Percentiles rank a stretch among this genome's conserved stretches.
Evolutionary conservation across 1,140 invertebrate species (phyloP).

Genomic region (Agrypnia vestita): DNA sequence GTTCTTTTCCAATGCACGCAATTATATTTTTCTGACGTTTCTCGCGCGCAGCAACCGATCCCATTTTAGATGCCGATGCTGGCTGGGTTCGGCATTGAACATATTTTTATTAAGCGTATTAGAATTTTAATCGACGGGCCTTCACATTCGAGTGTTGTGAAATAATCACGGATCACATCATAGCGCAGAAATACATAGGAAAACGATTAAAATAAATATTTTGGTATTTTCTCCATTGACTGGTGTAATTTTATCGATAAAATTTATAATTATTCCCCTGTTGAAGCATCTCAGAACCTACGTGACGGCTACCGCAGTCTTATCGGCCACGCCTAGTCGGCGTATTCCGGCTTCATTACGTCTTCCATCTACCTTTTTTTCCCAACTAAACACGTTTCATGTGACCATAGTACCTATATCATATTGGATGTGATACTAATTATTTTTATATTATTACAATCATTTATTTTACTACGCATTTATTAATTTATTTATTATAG

Average conservation of each 20-base stretch:
- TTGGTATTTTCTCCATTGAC: neutral
- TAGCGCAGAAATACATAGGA: neutral
- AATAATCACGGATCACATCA: constrained; percentile 3
- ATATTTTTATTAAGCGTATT: neutral
- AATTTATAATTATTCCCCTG: neutral
- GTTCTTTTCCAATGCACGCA: too few relatives aligned
- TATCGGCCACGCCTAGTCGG: neutral
- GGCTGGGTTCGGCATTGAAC: constrained; percentile 9
- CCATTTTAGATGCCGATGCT: neutral
- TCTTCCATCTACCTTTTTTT: neutral
- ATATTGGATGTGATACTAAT: too few relatives aligned
- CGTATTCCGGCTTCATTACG: neutral
- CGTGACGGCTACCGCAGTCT: neutral
- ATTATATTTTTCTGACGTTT: constrained; percentile 5
- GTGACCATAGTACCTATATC: too few relatives aligned
- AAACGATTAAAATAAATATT: neutral
- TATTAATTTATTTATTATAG: too few relatives aligned
- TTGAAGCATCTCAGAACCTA: neutral
- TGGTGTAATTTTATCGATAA: neutral
- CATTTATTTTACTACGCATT: too few relatives aligned
- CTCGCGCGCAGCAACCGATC: neutral
- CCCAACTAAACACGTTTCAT: too few relatives aligned
- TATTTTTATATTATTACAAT: too few relatives aligned
- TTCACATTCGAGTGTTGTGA: neutral
- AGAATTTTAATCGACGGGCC: constrained; percentile 6